Evolutionary conservation across 2,888 invertebrate species (phyloP).

Genomic region (Hesperia comma): DNA sequence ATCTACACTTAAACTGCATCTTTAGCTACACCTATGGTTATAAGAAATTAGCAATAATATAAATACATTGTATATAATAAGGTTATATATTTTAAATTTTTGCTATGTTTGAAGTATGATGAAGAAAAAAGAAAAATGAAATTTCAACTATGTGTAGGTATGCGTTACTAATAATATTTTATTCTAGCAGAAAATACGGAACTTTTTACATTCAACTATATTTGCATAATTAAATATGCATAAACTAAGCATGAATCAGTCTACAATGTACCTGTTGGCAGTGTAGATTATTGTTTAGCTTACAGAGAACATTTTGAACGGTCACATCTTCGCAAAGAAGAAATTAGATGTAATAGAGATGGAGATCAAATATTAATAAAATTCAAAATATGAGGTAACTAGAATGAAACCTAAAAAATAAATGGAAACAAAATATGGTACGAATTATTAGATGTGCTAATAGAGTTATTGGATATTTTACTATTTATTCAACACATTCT

Average conservation of each 20-base stretch:
- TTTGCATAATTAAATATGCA: background rate
- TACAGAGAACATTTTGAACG: background rate
- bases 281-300: constrained; percentile 18
- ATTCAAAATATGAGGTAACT: too few relatives aligned
- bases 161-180: background rate
- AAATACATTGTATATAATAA: background rate
- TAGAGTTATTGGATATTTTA: too few relatives aligned
- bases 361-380: background rate
- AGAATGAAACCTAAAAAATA: too few relatives aligned
- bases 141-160: background rate
- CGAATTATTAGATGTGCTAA: too few relatives aligned
- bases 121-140: background rate
- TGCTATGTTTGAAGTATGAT: background rate
- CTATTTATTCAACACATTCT: too few relatives aligned
- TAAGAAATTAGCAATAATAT: too few relatives aligned
- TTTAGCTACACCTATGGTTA: too few relatives aligned
- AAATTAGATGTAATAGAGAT: background rate
- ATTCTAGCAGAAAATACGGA: background rate
- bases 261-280: constrained; percentile 27
- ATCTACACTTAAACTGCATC: too few relatives aligned
- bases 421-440: too few relatives aligned
- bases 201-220: background rate
- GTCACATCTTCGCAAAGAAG: background rate
- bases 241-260: constrained; percentile 24
- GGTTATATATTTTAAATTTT: background rate